Conservation (phyloP, 2,113 vertebrate species). For the Pterocles orientalis region DNA sequence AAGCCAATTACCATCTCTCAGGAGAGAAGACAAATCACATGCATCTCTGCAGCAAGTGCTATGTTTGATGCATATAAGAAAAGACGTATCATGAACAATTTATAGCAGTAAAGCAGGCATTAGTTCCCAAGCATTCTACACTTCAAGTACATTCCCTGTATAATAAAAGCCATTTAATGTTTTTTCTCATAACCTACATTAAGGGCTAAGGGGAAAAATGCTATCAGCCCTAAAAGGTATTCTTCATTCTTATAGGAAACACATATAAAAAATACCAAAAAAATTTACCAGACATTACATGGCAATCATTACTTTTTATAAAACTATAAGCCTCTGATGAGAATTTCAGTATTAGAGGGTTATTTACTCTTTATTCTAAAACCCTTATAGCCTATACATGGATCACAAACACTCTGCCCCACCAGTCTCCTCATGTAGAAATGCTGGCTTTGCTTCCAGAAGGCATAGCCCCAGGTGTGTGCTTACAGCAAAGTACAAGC, state of each 20-base stretch:
- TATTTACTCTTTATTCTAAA: neutral
- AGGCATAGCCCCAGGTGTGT: neutral
- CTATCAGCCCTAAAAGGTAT: neutral
- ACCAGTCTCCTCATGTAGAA: neutral
- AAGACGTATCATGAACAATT: constrained; percentile 74
- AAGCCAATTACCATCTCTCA: constrained; percentile 48
- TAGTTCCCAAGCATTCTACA: neutral
- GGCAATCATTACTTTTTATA: neutral
- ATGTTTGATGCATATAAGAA: constrained; percentile 64
- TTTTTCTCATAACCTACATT: neutral
- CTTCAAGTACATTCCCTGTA: constrained; percentile 42
- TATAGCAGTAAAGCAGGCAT: constrained; percentile 54
- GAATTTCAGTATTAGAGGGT: neutral
- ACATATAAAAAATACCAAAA: neutral
- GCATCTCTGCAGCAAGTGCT: constrained; percentile 57
- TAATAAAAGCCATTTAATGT: constrained; percentile 24
- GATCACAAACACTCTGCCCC: neutral
- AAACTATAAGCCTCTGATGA: neutral
- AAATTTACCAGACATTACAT: neutral
- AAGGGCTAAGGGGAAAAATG: neutral
- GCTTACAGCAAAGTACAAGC: neutral
- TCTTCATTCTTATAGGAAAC: neutral
- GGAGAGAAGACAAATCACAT: constrained; percentile 56
- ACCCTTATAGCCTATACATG: neutral
- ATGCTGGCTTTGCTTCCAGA: neutral